phyloP scores from a whole-genome alignment of 2,888 invertebrate species.

The Diloba caeruleocephala region DNA sequence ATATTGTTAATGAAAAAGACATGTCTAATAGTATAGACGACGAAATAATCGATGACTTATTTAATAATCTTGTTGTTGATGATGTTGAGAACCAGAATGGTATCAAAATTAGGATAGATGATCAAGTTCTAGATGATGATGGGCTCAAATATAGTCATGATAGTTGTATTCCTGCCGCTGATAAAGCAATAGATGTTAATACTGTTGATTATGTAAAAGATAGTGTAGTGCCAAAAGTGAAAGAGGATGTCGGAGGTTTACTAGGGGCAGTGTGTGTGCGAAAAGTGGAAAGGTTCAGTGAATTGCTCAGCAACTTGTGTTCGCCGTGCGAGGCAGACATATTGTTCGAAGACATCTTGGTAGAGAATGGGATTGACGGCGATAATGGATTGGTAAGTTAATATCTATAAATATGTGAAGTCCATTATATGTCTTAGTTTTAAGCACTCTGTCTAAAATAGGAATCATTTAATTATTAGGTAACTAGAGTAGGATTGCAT shows the following conservation, averaged over 20 bases:
- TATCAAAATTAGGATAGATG: constrained; percentile 64
- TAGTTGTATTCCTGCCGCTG: constrained; percentile 70
- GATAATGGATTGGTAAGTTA: constrained; percentile 73
- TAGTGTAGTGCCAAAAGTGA: constrained; percentile 83
- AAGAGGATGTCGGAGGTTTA: constrained; percentile 74
- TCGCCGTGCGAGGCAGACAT: constrained; percentile 84
- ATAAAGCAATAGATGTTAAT: constrained; percentile 67
- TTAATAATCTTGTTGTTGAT: constrained; percentile 75
- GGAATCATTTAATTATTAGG: too few species aligned
- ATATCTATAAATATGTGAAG: constrained; percentile 9
- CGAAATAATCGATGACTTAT: constrained; percentile 80
- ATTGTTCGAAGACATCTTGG: constrained; percentile 83
- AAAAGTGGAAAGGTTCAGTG: constrained; percentile 87
- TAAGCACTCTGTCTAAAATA: neutral
- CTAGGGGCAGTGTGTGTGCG: constrained; percentile 85
- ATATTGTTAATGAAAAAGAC: constrained; percentile 74
- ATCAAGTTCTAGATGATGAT: constrained; percentile 54
- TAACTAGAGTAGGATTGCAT: neutral
- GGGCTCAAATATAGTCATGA: constrained; percentile 75
- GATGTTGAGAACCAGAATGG: constrained; percentile 61
- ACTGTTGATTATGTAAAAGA: constrained; percentile 67
- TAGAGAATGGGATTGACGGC: constrained; percentile 80
- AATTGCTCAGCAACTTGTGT: constrained; percentile 86
- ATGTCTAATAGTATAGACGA: constrained; percentile 72
- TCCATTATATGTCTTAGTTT: neutral